A percentile compares a stretch with the other conserved stretches of the same genome.
Conservation (phyloP, 2,113 vertebrate species). For the Bufo bufo region DNA sequence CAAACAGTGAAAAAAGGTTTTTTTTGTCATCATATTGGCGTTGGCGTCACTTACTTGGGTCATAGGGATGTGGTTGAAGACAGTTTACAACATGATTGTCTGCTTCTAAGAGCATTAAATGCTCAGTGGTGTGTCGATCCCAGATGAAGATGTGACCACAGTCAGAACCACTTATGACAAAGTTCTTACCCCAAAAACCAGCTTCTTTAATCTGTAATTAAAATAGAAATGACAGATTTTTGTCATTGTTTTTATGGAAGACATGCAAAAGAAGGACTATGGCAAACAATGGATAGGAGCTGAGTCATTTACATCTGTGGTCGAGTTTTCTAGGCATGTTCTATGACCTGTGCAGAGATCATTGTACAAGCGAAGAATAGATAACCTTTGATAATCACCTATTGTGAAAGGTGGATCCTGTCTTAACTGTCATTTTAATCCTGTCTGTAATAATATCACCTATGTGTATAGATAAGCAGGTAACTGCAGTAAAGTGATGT, state of each 20-base stretch:
- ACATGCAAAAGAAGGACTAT: background rate
- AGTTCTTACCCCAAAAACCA: slow-evolving; percentile 97
- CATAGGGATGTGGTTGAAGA: slow-evolving; percentile 95
- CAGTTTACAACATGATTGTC: slow-evolving; percentile 99
- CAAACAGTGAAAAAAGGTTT: too few species aligned
- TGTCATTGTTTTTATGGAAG: background rate
- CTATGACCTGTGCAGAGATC: background rate
- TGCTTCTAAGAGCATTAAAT: slow-evolving; percentile 95
- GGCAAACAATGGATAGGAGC: background rate
- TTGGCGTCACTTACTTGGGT: slow-evolving; percentile 84
- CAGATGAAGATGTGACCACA: slow-evolving; percentile 99
- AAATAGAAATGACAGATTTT: background rate
- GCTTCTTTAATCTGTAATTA: slow-evolving; percentile 92
- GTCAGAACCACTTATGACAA: slow-evolving; percentile 98
- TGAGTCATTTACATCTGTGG: background rate
- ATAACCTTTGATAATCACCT: too few species aligned
- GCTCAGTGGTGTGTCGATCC: slow-evolving; percentile 94
- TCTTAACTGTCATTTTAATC: too few species aligned
- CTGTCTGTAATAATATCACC: too few species aligned
- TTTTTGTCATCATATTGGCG: background rate
- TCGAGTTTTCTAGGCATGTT: too few species aligned
- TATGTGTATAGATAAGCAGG: too few species aligned
- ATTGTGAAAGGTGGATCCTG: too few species aligned
- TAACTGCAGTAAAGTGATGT: too few species aligned
- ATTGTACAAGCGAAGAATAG: too few species aligned